Base-by-base conservation (phyloP, 1,140 invertebrate genomes). In the Colletes gigas region DNA sequence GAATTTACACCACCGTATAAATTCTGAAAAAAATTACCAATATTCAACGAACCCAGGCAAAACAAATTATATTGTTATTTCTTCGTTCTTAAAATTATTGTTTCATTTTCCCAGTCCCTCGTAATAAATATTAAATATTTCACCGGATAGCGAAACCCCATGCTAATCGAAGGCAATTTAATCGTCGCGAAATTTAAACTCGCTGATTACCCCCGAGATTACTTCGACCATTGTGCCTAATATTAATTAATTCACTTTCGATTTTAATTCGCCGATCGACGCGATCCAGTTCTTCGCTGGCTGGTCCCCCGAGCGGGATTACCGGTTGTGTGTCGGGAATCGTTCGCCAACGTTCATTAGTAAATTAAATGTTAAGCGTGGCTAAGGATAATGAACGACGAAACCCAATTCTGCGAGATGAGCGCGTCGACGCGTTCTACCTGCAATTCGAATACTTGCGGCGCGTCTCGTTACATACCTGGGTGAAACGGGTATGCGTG, bases 351-450 rank as follows among this genome's bases (percentile, higher is more conserved):
- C 30, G 62, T 80, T 89, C 85, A 84, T 89, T 88, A 88, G 85
- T 73, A 80, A 88, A 88, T 88, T 80, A 84, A 89, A 82, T 63
- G 78, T 83, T 77, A 77, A 84, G 65, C 66, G 19, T 47, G 52
- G 55, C 65, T 59, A 63, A 74, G 67, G 69, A 83, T 83, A 84
- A 81, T 57, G 77, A 84, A 73, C 17, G 21, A n/a, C 47, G 66
- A 63, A 44, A 63, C 41, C 44, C 59, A 57, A 7, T 39, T 55
- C 60, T 15, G 62, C 57, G 59, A 68, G 65, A 50, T 63, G 30
- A 55, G 39, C 30, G 41, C n/a, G 76, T 2, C 30, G 50, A 44
- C 1, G 19, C 14, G 60, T 21, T 50, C 19, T 50, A 69, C 54
- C 66, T 57, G 79, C 68, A 81, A 85, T 86, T 55, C 71, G 80